Base-by-base conservation (phyloP, 2,113 vertebrate genomes). In the Dolichallabes microphthalmus region DNA sequence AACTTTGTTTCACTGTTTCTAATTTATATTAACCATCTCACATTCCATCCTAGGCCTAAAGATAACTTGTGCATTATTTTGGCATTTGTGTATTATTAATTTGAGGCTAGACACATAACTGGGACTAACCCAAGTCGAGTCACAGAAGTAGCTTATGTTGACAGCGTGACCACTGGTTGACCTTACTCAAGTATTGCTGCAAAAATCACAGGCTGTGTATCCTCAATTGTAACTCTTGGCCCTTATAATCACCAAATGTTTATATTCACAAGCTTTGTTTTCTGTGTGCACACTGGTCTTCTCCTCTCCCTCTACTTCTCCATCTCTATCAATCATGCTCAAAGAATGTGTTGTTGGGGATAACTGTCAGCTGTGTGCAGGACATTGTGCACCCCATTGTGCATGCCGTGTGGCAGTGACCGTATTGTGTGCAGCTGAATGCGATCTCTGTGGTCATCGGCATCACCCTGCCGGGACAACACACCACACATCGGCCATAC, bases 341-440 rank as follows among this genome's bases (percentile, higher is more conserved):
- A 89, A 90, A 78, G 82, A 86, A 82, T 64, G 86, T 86, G 83
- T 86, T 88, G 89, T 88, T 86, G 80, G 30, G 15, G 63, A 57
- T 87, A 87, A 87, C 84, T 63, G 89, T 87, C 85, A 88, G 90
- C 64, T 76, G 80, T 84, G 85, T 80, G 84, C 73, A 75, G 84
- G 64, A 75, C 82, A 87, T 83, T 84, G 77, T 88, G 73, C 57
- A 55, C 55, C 75, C 77, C 61, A 82, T 85, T 85, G 82, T 84
- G 82, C 58, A 66, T 80, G 88, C 82, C 82, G 27, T 86, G 82
- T 77, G 74, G 90, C 80, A 57, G 71, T 76, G 74, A 60, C 75
- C 35, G 84, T 84, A 88, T 89, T 89, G 89, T 88, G 87, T 84
- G 82, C 22, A n/a, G 39, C 80, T 87, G 89, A 90, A 90, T 87